phyloP scores from a whole-genome alignment of 2,888 invertebrate genomes.

The Diadromus collaris region DNA sequence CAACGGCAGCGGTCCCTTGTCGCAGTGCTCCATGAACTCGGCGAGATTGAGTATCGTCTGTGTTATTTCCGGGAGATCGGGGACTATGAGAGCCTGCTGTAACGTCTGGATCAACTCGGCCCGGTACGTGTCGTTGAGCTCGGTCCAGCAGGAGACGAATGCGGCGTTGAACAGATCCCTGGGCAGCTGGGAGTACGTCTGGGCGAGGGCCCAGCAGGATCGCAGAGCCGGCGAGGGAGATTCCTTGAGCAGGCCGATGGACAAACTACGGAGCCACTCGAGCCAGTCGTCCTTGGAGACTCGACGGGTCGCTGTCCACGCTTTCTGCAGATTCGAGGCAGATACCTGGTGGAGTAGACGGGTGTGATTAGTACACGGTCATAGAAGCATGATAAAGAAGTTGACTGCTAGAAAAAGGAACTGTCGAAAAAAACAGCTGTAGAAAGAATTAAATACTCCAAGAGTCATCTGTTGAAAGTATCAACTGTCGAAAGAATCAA shows the following conservation, averaged over 20 bases:
- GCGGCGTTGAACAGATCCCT: constrained; percentile 99
- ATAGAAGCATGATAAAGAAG: too few species aligned
- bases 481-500: too few species aligned
- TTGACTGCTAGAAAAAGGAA: too few species aligned
- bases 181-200: constrained; percentile 97
- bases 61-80: constrained; percentile 97
- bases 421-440: too few species aligned
- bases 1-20: constrained; percentile 96
- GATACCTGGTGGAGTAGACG: constrained; percentile 81
- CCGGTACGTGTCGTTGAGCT: constrained; percentile 90
- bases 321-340: constrained; percentile 91
- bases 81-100: constrained; percentile 94
- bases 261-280: constrained; percentile 96
- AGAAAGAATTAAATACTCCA: too few species aligned
- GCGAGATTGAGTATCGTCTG: constrained; percentile 98
- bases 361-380: too few species aligned
- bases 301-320: constrained; percentile 95
- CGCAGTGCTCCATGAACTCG: constrained; percentile 99
- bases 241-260: constrained; percentile 96
- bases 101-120: constrained; percentile 92
- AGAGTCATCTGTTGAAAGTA: too few species aligned
- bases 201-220: constrained; percentile 95
- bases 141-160: constrained; percentile 99
- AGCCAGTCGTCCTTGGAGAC: constrained; percentile 99
- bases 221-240: constrained; percentile 97